Evolutionary conservation across 2,888 invertebrate genomes (phyloP).

Genomic region (Netelia fuscicornis): DNA sequence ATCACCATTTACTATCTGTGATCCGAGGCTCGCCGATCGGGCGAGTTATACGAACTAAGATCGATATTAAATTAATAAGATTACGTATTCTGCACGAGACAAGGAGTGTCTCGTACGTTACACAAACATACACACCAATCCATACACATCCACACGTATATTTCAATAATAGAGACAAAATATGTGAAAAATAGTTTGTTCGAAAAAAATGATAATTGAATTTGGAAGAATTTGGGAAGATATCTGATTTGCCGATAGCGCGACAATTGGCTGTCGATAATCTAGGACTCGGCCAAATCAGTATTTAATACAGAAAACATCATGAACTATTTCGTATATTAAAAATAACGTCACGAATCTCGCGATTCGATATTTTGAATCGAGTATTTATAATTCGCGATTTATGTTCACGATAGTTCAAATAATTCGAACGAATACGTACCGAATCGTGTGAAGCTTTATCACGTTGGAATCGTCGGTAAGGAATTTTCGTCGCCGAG

Average conservation of each 20-base stretch:
- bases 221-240: not conserved
- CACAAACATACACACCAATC: not conserved
- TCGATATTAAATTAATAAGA: slow-evolving; percentile 81
- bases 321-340: not conserved
- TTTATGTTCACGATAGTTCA: not conserved
- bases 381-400: not conserved
- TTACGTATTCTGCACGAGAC: slow-evolving; percentile 73
- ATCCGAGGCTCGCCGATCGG: slow-evolving; percentile 81
- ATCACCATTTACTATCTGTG: slow-evolving; percentile 84
- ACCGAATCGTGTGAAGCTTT: not conserved
- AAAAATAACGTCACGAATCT: not conserved
- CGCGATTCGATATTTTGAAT: not conserved
- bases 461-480: not conserved
- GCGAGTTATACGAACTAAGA: slow-evolving; percentile 84
- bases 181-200: not conserved
- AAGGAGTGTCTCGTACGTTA: slow-evolving; percentile 53
- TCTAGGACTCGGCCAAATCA: not conserved
- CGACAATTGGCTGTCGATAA: slow-evolving; percentile 22
- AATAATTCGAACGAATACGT: not conserved
- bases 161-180: not conserved
- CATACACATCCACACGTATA: not conserved
- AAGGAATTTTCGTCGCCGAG: slow-evolving; percentile 4
- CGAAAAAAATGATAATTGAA: slow-evolving; percentile 17
- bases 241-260: slow-evolving; percentile 4
- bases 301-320: not conserved